These are phyloP conservation scores for Caenorhabditis briggsae DNA, from an alignment of 1,140 invertebrate genomes.

Conservation along the genomic window DNA sequence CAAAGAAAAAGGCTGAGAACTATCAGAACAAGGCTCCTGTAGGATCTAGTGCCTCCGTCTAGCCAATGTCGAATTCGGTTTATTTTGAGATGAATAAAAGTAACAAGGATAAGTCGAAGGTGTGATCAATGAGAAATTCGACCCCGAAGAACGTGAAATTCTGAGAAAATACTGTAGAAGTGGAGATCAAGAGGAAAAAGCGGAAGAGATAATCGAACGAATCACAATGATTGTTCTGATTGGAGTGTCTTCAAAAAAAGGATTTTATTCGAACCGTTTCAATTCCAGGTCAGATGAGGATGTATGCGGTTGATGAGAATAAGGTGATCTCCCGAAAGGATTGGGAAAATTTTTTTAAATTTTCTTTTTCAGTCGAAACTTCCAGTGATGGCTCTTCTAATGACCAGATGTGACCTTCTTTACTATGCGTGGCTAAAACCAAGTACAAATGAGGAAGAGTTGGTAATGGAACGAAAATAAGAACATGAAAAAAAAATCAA, in stretches of 20 bases:
- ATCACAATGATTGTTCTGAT: constrained; percentile 10
- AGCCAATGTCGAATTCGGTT: background rate
- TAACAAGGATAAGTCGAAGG: background rate
- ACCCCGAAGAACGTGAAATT: constrained; percentile 2
- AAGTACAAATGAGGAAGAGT: background rate
- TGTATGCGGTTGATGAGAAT: constrained; percentile 16
- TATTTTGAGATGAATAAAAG: background rate
- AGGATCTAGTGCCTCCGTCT: background rate
- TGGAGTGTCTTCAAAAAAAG: background rate
- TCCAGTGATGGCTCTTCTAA: constrained; percentile 14
- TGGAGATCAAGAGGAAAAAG: constrained; percentile 11
- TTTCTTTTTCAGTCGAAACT: background rate
- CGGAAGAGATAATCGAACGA: background rate
- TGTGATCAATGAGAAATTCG: constrained; percentile 2
- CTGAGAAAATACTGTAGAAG: constrained; percentile 10
- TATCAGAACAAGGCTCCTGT: background rate
- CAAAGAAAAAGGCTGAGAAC: background rate
- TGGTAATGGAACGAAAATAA: no score
- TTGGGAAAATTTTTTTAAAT: no score
- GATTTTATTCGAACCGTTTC: constrained; percentile 3
- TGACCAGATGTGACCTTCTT: constrained; percentile 7
- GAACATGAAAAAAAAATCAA: no score
- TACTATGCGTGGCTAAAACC: constrained; percentile 16
- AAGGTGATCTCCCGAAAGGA: background rate
- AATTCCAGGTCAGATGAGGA: background rate